Conservation (phyloP, 2,888 invertebrate species). For the Leptura quadrifasciata region DNA sequence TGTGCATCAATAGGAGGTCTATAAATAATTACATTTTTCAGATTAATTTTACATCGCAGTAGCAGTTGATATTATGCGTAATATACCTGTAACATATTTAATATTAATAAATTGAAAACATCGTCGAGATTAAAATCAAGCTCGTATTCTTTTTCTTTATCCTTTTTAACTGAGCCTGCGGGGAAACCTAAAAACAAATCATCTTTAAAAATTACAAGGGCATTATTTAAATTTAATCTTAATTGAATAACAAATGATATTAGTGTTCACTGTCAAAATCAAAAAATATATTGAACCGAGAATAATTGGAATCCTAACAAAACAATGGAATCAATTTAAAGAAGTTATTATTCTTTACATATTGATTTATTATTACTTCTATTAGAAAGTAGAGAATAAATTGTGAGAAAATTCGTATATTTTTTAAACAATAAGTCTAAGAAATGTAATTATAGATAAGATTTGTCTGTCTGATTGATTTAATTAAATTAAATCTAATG, state of each 20-base stretch:
- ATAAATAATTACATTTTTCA: constrained; percentile 7
- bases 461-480: too few species aligned
- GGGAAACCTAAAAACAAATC: background rate
- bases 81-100: constrained; percentile 20
- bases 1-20: constrained; percentile 27
- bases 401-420: background rate
- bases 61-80: background rate
- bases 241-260: background rate
- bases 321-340: background rate
- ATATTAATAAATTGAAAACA: constrained; percentile 24
- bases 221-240: background rate
- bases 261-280: background rate
- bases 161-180: background rate
- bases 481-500: too few species aligned
- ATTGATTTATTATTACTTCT: background rate
- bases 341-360: background rate
- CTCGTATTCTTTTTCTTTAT: background rate
- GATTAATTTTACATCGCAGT: constrained; percentile 23
- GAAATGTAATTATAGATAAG: too few species aligned
- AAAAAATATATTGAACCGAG: background rate
- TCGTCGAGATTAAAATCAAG: background rate
- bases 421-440: too few species aligned
- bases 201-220: background rate
- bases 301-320: background rate
- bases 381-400: background rate